Evolutionary conservation across 2,113 vertebrate species (phyloP).

Genomic region (Aphelocoma coerulescens): DNA sequence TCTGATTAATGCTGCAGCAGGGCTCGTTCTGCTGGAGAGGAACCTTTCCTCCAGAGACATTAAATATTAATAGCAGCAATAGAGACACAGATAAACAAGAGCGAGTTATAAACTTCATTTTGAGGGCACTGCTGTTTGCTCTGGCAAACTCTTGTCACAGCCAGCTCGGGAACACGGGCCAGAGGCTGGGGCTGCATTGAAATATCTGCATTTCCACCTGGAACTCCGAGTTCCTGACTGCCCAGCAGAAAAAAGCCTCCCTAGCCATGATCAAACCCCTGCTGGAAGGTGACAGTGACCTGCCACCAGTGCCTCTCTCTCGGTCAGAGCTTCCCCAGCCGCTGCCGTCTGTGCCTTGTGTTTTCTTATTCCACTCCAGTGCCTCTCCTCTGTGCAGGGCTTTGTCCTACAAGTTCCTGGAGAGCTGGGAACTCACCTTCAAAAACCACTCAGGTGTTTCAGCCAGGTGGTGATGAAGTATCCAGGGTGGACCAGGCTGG

Average conservation of each 20-base stretch:
- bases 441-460: neutral
- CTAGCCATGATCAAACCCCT: rapidly evolving
- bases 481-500: neutral
- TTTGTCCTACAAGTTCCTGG: neutral
- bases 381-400: neutral
- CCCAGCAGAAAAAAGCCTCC: neutral
- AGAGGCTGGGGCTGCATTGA: neutral
- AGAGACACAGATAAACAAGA: conserved; percentile 66
- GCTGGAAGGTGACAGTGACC: neutral
- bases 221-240: neutral
- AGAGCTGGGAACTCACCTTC: neutral
- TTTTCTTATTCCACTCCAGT: neutral
- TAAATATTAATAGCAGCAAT: conserved; percentile 69
- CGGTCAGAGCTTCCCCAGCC: neutral
- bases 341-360: neutral
- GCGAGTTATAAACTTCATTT: conserved; percentile 51
- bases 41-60: conserved; percentile 54
- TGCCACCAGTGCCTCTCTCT: rapidly evolving
- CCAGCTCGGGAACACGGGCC: neutral
- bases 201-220: neutral
- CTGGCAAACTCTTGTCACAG: neutral
- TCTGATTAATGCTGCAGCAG: conserved; percentile 43
- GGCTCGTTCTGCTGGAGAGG: conserved; percentile 13
- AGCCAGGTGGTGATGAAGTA: neutral
- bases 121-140: conserved; percentile 14